Conservation (phyloP, 2,113 vertebrate species). For the Reinhardtius hippoglossoides region DNA sequence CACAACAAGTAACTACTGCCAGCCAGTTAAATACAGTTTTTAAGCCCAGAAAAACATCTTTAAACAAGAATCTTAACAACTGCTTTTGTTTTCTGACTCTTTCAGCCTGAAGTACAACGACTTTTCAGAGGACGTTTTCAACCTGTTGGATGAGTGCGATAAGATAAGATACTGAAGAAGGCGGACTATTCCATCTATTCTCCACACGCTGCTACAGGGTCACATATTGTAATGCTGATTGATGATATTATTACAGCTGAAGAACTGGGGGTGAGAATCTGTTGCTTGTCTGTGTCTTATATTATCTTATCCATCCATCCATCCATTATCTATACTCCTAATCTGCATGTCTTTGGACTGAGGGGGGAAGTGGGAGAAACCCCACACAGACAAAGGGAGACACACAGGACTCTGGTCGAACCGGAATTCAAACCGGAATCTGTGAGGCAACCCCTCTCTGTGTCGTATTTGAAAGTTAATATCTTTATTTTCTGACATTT, state of each 20-base stretch:
- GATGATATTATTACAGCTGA: neutral
- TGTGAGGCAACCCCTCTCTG: too few relatives aligned
- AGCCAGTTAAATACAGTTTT: neutral
- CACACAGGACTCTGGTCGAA: too few relatives aligned
- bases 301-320: neutral
- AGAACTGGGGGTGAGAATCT: neutral
- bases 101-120: slow-evolving; percentile 79
- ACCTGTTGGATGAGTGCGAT: slow-evolving; percentile 60
- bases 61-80: neutral
- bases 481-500: neutral
- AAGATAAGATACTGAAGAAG: slow-evolving; percentile 73
- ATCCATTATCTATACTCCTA: neutral
- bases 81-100: slow-evolving; percentile 21
- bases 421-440: too few relatives aligned
- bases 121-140: slow-evolving; percentile 75
- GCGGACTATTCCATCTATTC: neutral
- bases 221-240: neutral
- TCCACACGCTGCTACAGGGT: neutral
- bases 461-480: neutral
- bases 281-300: neutral
- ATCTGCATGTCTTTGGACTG: neutral
- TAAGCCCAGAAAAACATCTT: neutral
- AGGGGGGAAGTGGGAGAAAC: neutral
- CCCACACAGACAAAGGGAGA: neutral
- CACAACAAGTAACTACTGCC: too few relatives aligned